These are phyloP conservation scores for Tineola bisselliella DNA, from an alignment of 2,888 invertebrate species.

Conservation along the genomic window DNA sequence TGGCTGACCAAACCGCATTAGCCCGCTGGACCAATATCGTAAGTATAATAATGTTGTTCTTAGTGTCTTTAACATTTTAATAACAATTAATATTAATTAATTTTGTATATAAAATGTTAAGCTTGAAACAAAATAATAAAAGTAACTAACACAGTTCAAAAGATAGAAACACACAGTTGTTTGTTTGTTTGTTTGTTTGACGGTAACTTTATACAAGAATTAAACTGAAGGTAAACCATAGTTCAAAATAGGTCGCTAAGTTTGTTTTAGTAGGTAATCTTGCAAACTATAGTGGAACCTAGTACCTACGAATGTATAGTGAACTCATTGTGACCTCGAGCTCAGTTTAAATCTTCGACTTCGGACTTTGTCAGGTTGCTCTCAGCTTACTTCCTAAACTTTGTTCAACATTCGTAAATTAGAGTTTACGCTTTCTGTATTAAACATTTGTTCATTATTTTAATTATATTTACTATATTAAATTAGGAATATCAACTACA, in stretches of 20 bases:
- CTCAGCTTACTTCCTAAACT: background rate
- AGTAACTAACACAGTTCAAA: too few relatives aligned
- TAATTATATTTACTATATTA: too few relatives aligned
- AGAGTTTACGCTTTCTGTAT: background rate
- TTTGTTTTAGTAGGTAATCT: background rate
- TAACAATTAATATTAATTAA: too few relatives aligned
- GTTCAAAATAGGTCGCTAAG: background rate
- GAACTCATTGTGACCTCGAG: background rate
- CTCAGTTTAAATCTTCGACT: constrained; percentile 5
- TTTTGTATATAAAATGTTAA: too few relatives aligned
- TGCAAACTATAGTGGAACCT: background rate
- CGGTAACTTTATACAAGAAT: background rate
- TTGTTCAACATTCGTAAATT: background rate
- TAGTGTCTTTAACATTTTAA: too few relatives aligned
- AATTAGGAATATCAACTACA: too few relatives aligned
- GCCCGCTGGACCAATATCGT: too few relatives aligned
- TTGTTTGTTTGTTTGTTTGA: too few relatives aligned
- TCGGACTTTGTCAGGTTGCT: background rate
- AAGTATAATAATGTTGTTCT: too few relatives aligned
- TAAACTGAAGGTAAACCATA: background rate
- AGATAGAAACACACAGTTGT: too few relatives aligned
- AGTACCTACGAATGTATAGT: background rate
- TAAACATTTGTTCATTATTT: background rate
- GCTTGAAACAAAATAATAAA: too few relatives aligned
- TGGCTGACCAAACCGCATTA: too few relatives aligned